Conservation (phyloP, 2,113 vertebrate genomes). For the Podarcis muralis region DNA sequence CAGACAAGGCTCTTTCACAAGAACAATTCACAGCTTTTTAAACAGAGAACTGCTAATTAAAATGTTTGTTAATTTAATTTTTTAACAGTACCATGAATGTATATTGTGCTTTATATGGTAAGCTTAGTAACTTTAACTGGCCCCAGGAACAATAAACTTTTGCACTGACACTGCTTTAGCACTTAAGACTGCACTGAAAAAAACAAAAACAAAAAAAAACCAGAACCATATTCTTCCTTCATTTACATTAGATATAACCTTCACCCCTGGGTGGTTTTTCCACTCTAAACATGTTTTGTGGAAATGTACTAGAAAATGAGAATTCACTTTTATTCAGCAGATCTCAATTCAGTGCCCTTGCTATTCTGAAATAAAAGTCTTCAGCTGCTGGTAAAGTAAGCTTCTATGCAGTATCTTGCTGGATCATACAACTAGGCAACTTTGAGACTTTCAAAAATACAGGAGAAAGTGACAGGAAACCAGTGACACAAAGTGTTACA, state of each 20-base stretch:
- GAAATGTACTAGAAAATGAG: neutral
- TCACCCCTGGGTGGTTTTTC: neutral
- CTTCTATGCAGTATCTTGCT: too few relatives aligned
- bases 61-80: too few relatives aligned
- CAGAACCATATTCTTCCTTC: neutral
- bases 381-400: neutral
- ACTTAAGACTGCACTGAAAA: neutral
- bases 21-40: neutral
- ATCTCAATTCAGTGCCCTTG: neutral
- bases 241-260: neutral
- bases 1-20: neutral
- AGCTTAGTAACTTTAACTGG: neutral
- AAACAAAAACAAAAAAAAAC: neutral
- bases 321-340: neutral
- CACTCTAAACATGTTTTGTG: neutral
- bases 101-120: neutral
- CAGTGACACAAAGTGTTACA: neutral
- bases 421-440: neutral
- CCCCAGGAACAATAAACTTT: too few relatives aligned
- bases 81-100: neutral
- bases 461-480: neutral
- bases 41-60: neutral
- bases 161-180: neutral
- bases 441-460: neutral
- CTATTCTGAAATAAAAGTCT: neutral